Percentiles rank a stretch among this genome's conserved stretches.
phyloP scores from a whole-genome alignment of 2,797 vertebrate species.

The Mycteria americana region DNA sequence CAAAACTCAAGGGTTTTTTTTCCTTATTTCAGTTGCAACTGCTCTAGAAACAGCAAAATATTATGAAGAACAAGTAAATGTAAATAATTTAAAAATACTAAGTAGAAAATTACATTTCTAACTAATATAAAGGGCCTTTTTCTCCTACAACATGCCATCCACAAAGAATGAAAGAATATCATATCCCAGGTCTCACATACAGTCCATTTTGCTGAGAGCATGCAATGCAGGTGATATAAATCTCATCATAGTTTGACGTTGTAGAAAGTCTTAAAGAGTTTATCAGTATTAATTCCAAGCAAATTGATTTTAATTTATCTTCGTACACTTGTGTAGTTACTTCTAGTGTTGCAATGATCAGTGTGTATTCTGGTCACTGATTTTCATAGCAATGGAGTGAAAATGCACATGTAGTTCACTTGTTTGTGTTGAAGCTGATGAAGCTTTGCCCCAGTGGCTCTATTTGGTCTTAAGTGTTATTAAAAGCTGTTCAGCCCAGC shows the following conservation, averaged over 20 bases:
- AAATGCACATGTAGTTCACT: fast-evolving
- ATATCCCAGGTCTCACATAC: not conserved
- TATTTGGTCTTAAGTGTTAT: not conserved
- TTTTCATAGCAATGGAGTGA: not conserved
- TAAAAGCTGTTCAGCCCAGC: not conserved
- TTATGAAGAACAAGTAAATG: not conserved
- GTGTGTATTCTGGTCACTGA: not conserved
- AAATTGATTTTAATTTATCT: not conserved
- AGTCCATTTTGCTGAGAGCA: not conserved
- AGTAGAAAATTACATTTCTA: not conserved
- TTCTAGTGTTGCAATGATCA: not conserved
- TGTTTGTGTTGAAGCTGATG: not conserved
- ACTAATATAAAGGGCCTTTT: not conserved
- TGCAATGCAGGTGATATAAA: not conserved
- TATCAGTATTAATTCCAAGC: not conserved
- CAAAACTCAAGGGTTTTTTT: not conserved
- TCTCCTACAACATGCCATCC: not conserved
- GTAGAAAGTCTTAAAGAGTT: not conserved
- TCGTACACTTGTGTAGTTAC: not conserved
- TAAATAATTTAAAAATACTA: not conserved
- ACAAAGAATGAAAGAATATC: not conserved
- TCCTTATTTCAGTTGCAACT: not conserved
- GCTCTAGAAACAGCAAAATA: not conserved
- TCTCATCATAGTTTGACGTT: not conserved
- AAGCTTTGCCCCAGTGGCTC: not conserved